phyloP scores from a whole-genome alignment of 2,797 vertebrate species.

The Avahi laniger region DNA sequence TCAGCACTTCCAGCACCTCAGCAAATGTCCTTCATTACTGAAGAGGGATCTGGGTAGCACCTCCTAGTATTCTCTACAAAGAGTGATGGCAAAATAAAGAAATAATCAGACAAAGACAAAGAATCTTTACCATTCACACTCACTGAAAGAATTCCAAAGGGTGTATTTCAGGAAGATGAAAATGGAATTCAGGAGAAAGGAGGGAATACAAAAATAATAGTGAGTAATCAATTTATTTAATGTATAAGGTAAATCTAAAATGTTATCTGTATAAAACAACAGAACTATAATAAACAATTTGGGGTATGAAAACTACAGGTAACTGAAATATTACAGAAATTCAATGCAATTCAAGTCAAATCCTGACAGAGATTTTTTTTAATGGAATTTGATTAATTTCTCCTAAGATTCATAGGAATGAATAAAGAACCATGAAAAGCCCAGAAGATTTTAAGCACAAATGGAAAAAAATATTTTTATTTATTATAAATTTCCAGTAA shows the following conservation, averaged over 20 bases:
- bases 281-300: not conserved
- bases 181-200: not conserved
- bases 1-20: not conserved
- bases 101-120: not conserved
- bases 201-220: not conserved
- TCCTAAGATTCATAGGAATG: not conserved
- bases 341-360: not conserved
- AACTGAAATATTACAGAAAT: not conserved
- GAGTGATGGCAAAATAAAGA: not conserved
- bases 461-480: not conserved
- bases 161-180: not conserved
- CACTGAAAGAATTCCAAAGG: not conserved
- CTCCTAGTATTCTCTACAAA: not conserved
- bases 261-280: not conserved
- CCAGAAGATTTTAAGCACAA: not conserved
- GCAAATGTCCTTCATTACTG: not conserved
- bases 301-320: not conserved
- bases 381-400: not conserved
- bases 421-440: not conserved
- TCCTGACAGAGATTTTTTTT: not conserved
- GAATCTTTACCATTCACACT: not conserved
- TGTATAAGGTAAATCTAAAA: not conserved
- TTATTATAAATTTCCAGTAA: not conserved
- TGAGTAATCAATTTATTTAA: not conserved
- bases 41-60: not conserved